Evolutionary conservation across 2,888 invertebrate genomes (phyloP).

Genomic region (Agonopterix alstromeriana): DNA sequence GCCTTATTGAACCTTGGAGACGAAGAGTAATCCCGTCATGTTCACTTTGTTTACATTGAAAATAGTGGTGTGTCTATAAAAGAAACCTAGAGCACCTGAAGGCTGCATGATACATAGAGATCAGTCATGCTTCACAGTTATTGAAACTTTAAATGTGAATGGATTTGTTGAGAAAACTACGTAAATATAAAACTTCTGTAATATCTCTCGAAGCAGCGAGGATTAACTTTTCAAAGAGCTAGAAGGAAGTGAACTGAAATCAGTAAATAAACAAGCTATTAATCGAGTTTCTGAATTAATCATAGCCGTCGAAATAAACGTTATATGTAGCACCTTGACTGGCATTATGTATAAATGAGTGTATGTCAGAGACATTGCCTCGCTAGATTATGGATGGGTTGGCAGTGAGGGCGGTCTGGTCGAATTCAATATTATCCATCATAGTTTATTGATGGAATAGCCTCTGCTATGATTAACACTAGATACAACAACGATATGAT

Average conservation of each 20-base stretch:
- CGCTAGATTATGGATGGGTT: conserved; percentile 46
- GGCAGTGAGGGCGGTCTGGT: conserved; percentile 29
- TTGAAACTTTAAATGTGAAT: neutral
- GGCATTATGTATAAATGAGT: conserved; percentile 32
- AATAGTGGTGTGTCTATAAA: conserved; percentile 10
- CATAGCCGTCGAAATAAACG: conserved; percentile 13
- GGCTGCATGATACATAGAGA: too few species aligned
- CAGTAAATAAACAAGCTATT: too few species aligned
- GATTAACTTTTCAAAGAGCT: too few species aligned
- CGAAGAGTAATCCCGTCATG: conserved; percentile 40
- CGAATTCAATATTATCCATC: conserved; percentile 50
- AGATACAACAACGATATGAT: neutral
- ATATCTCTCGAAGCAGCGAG: too few species aligned
- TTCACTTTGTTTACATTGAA: conserved; percentile 39
- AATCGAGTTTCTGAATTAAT: neutral
- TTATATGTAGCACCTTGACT: conserved; percentile 15
- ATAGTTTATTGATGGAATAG: conserved; percentile 55
- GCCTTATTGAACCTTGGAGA: conserved; percentile 57
- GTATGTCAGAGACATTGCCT: conserved; percentile 43
- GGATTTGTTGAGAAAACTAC: neutral
- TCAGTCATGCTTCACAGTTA: neutral
- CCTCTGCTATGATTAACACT: conserved; percentile 6
- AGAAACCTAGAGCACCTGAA: too few species aligned
- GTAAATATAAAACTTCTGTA: neutral
- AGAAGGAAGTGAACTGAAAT: too few species aligned